Percentiles rank a stretch among this genome's conserved stretches.
Evolutionary conservation across 1,140 invertebrate species (phyloP).

Genomic region (Reticulitermes speratus): DNA sequence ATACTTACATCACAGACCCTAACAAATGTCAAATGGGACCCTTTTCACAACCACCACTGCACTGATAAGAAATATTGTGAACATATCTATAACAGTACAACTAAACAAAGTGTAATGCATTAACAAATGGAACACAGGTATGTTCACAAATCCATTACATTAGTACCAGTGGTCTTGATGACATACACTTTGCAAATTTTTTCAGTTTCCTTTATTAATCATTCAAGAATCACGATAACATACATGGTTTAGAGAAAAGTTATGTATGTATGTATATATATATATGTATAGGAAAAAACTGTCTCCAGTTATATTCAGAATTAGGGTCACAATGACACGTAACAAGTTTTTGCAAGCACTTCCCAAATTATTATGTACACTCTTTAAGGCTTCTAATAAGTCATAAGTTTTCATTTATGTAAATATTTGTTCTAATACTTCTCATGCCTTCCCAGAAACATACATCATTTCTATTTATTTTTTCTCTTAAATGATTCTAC

Average conservation of each 20-base stretch:
- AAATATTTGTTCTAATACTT: neutral
- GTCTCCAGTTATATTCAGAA: neutral
- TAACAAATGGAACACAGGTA: neutral
- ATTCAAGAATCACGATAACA: neutral
- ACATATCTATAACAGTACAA: neutral
- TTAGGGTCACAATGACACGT: neutral
- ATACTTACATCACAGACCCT: neutral
- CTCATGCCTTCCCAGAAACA: slow-evolving; percentile 2
- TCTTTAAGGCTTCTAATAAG: neutral
- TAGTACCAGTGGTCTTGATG: neutral
- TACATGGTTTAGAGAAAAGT: neutral
- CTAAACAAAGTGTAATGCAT: neutral
- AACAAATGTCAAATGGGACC: neutral
- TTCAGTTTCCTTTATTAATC: neutral
- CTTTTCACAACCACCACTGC: slow-evolving; percentile 11
- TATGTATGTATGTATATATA: neutral
- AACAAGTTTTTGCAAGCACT: neutral
- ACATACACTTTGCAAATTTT: neutral
- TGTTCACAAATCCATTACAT: neutral
- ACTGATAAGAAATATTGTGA: neutral
- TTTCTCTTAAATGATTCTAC: neutral
- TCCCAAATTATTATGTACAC: neutral
- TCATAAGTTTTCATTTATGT: neutral
- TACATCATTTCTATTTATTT: neutral
- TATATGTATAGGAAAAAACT: neutral